Conservation (phyloP, 2,113 vertebrate genomes). For the Oncorhynchus mykiss region DNA sequence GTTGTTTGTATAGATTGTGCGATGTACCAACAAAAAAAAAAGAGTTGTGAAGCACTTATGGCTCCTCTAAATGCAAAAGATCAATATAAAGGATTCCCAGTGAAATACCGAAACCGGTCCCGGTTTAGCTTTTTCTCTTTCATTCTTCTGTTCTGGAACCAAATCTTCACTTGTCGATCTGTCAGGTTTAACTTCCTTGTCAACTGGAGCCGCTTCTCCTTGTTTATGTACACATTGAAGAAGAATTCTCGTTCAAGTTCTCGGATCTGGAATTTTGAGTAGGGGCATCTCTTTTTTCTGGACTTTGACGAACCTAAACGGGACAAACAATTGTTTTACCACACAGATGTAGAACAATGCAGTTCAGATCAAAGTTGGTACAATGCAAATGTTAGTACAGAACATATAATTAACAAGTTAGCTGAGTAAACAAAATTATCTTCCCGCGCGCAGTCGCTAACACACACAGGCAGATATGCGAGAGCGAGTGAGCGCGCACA, state of each 20-base stretch:
- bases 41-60: conserved; percentile 26
- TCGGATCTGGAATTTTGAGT: conserved; percentile 98
- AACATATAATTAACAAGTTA: conserved; percentile 1
- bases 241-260: conserved; percentile 99
- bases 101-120: conserved; percentile 88
- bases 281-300: conserved; percentile 79
- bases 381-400: no score
- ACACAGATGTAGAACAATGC: not conserved
- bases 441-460: conserved; percentile 18
- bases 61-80: not conserved
- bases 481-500: not conserved
- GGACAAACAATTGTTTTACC: not conserved
- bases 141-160: conserved; percentile 96
- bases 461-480: not conserved
- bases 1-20: not conserved
- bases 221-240: conserved; percentile 99
- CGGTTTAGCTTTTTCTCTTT: conserved; percentile 96
- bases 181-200: conserved; percentile 90
- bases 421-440: not conserved
- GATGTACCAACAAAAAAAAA: not conserved
- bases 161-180: conserved; percentile 93
- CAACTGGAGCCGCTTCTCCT: conserved; percentile 97
- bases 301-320: conserved; percentile 2
- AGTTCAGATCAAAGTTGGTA: not conserved
- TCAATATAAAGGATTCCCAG: conserved; percentile 79